Evolutionary conservation across 2,113 vertebrate genomes (phyloP), one percentile per base, ranked within the genome.

Genomic region (Rhinichthys klamathensis): DNA sequence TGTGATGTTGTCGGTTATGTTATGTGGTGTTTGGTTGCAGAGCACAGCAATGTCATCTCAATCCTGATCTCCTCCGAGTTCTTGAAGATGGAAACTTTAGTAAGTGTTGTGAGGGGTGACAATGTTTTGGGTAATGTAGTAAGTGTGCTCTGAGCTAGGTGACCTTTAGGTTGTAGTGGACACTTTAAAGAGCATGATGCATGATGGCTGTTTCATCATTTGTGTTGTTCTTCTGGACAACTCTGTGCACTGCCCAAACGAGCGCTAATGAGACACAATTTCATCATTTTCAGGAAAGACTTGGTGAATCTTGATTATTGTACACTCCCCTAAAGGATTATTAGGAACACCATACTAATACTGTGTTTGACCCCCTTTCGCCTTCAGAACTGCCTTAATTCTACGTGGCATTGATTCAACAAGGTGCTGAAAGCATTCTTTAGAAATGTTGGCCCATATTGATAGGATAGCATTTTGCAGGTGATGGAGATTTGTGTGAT

Each of bases 21-120:
- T 76, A 65, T 86, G 87, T 89, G 91, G 90, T 93, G 92, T 95
- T 94, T 89, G 91, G 87, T 96, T 97, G 89, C 94, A 99, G 98
- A 99, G 92, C 98, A 98, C 94, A 97, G 95, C 93, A 99, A 99
- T 95, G 98, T 99, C 89, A 97, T 99, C 95, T 99, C 98, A 90
- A 99, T 99, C 94, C 97, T 99, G 92, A 99, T 99, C 95, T 99
- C 98, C 93, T 99, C 98, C 77, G 97, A 99, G 89, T 99, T 99
- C 96, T 95, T 99, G 95, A 99, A 98, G 96, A 99, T 99, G 98
- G 98, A 99, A 93, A 96, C 96, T 85, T 96, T 99, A 94, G 98
- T 99, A 96, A 99, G 98, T 98, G 95, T 91, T 91, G 90, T 92
- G 90, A 15, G 86, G 87, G 81, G 72, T 85, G 89, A 86, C 67